Conservation (phyloP, 2,113 vertebrate genomes). For the Stigmatopora argus region DNA sequence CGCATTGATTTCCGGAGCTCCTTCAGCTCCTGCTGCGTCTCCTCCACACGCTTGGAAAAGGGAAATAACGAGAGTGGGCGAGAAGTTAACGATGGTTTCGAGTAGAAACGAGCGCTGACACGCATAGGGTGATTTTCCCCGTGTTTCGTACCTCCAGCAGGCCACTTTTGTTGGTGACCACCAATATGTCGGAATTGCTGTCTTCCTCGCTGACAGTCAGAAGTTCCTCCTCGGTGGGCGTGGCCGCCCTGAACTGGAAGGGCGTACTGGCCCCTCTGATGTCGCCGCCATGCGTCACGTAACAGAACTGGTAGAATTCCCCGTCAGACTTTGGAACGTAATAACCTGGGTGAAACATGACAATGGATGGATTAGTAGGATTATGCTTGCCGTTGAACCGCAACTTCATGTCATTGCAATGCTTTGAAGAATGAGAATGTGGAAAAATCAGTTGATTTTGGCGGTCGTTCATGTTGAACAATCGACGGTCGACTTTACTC, state of each 20-base stretch:
- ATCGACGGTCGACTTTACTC: too few species aligned
- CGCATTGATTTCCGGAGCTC: conserved; percentile 82
- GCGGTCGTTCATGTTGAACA: too few species aligned
- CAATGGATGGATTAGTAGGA: background rate
- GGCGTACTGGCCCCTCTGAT: conserved; percentile 96
- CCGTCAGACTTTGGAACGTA: conserved; percentile 96
- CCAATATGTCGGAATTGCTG: conserved; percentile 93
- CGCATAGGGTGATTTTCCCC: background rate
- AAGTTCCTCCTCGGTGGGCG: conserved; percentile 89
- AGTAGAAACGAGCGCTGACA: too few species aligned
- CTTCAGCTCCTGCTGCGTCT: conserved; percentile 88
- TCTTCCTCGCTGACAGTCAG: conserved; percentile 93
- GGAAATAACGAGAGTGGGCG: background rate
- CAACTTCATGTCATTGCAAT: background rate
- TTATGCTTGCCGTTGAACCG: background rate
- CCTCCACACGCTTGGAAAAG: conserved; percentile 81
- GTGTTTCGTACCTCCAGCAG: conserved; percentile 81
- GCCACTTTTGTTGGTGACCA: conserved; percentile 92
- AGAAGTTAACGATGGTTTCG: background rate
- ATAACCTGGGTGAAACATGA: conserved; percentile 74
- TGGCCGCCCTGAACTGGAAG: conserved; percentile 90
- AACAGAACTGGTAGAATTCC: conserved; percentile 99
- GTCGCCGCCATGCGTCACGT: conserved; percentile 91
- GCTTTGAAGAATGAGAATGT: background rate
- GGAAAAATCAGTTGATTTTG: background rate